Base-by-base conservation (phyloP, 2,888 invertebrate genomes). In the Pycnomerus fuliginosus region DNA sequence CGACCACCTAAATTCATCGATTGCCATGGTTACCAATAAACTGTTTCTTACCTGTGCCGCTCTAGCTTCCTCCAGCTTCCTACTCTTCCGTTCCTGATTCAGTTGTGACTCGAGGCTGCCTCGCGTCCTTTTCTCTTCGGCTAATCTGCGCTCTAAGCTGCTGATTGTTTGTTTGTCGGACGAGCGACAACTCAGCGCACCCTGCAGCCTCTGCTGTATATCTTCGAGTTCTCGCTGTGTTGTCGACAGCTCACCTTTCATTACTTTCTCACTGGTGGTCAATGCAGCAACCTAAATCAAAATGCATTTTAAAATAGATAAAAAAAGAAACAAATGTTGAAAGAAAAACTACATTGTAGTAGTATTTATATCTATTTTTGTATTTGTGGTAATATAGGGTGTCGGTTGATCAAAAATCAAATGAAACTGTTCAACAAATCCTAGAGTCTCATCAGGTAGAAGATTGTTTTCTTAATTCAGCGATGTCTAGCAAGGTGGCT, bases 211-310 rank as follows among this genome's bases (percentile, higher is more conserved):
- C 64, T 84, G 85, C 68, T 94, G 93, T 59, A 94, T 75, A 67
- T 87, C 86, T 61, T 93, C 92, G 69, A 92, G 86, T 66, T 91
- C 90, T 66, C 88, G 85, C 73, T 89, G 88, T 68, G 92, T 80
- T 62, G 85, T 84, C 42, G 79, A 76, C 62, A 89, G 77, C 71
- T 93, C 90, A 57, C 83, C 80, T 63, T 80, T 80, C 23, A 78
- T 73, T 55, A 78, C 77, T 61, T 83, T 81, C 63, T 91, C 90
- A 48, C 80, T 79, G 40, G 80, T 80, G 32, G 83, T 74, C 58
- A 85, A 75, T 16, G 77, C 72, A 25, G 76, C 78, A 27, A 78
- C 76, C 74, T 87, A 80, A 30, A 39, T 50, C 12, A 33, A 11
- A 11, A 23, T 16, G 2, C 20, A 34, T 28, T 11, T 28, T 7